A percentile compares a stretch with the other conserved stretches of the same genome.
Conservation (phyloP, 1,140 invertebrate genomes). For the Drosophila albomicans region DNA sequence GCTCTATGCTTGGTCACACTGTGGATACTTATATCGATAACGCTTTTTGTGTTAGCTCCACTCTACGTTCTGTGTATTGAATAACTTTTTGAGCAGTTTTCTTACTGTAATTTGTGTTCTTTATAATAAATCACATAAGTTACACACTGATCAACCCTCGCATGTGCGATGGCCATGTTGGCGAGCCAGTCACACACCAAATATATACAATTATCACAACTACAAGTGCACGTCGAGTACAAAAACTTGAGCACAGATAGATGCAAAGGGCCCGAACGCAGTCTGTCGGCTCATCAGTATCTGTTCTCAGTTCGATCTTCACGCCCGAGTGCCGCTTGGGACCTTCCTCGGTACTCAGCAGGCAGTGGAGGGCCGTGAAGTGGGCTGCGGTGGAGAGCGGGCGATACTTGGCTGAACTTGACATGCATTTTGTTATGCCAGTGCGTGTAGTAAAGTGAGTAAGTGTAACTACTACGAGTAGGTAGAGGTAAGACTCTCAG, state of each 20-base stretch:
- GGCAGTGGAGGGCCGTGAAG: too few species aligned
- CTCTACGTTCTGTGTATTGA: background rate
- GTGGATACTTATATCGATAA: too few species aligned
- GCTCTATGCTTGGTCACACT: too few species aligned
- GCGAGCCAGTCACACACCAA: conserved; percentile 6
- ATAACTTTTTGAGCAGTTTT: too few species aligned
- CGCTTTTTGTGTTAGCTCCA: too few species aligned
- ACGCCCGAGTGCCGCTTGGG: conserved; percentile 66
- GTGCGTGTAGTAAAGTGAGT: conserved; percentile 58
- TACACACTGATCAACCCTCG: conserved; percentile 11
- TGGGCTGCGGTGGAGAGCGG: background rate
- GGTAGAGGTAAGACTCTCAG: conserved; percentile 41
- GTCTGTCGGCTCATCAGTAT: conserved; percentile 9
- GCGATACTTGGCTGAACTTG: conserved; percentile 62
- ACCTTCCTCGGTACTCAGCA: conserved; percentile 49
- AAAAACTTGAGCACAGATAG: conserved; percentile 14
- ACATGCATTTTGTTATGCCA: conserved; percentile 66
- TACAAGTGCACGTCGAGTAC: conserved; percentile 19
- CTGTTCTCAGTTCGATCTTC: conserved; percentile 69
- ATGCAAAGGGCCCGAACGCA: conserved; percentile 20
- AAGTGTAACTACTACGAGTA: conserved; percentile 44
- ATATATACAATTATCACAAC: conserved; percentile 25
- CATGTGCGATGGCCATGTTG: conserved; percentile 13
- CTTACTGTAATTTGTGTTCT: too few species aligned
- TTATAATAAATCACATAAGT: background rate